Evolutionary conservation across 1,140 invertebrate genomes (phyloP).

Genomic region (Sitophilus oryzae): DNA sequence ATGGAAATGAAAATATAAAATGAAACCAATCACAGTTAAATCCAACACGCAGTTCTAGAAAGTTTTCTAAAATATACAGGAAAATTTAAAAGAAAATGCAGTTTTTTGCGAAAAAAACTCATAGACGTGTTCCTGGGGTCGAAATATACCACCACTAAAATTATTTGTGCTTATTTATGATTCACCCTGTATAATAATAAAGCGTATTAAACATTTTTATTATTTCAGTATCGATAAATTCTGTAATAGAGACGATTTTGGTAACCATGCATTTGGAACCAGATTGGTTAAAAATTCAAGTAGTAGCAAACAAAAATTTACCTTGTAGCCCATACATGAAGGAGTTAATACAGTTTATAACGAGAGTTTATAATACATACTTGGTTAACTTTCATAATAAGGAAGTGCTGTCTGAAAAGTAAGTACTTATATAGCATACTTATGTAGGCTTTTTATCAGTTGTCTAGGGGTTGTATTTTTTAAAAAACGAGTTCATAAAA

Average conservation of each 20-base stretch:
- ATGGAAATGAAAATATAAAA: no score
- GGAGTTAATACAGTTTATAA: conserved; percentile 84
- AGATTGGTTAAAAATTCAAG: conserved; percentile 43
- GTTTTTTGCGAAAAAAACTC: conserved; percentile 1
- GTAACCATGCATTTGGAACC: conserved; percentile 51
- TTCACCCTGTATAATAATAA: no score
- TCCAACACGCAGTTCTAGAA: no score
- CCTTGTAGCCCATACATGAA: conserved; percentile 83
- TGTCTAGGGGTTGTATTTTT: no score
- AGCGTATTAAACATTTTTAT: not conserved
- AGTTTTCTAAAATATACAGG: not conserved
- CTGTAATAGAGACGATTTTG: conserved; percentile 84
- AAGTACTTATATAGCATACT: conserved; percentile 29
- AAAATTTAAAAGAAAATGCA: not conserved
- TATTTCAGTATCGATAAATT: conserved; percentile 63
- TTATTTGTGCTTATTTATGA: no score
- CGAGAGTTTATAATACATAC: conserved; percentile 68
- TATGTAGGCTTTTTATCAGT: no score
- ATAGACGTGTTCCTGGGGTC: no score
- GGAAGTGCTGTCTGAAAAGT: conserved; percentile 60
- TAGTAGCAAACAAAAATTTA: conserved; percentile 42
- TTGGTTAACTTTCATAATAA: conserved; percentile 67
- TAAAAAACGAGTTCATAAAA: no score
- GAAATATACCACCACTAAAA: no score
- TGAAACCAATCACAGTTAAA: no score